Evolutionary conservation across 2,113 vertebrate species (phyloP), one percentile per base, ranked within the genome.

Genomic region (Osmerus eperlanus): DNA sequence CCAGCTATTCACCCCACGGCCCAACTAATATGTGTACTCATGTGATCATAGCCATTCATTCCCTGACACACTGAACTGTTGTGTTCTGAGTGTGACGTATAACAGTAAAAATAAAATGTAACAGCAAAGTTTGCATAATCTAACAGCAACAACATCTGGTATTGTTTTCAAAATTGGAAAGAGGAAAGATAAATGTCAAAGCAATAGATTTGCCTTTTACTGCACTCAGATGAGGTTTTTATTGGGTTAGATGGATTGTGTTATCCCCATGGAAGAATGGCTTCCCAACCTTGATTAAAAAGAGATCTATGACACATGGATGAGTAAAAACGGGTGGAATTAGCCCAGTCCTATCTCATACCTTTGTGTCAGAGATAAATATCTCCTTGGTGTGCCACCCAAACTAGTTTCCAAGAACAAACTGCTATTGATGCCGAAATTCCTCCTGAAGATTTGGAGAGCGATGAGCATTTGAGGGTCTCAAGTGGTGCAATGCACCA

Each of bases 121-220:
- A 21, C 7, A 23, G 81, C 71, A 71, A 72, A 72, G 74, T 73
- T 80, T 74, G 74, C 80, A 78, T 85, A 68, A 76, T 73, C 54
- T 52, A 76, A 54, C 61, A 65, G 56, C 36, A 63, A 23, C 59
- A 47, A 23, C 32, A 47, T 65, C 41, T 21, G 36, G 65, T 70
- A 74, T 75, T 67, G 52, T 75, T 41, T 62, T 64, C 55, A 36
- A 74, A 64, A 65, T 19, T 32, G 61, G 67, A 19, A 62, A 73
- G 61, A 28, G 51, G 58, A 76, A 63, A 65, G 54, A 69, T 75
- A 13, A 75, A 81, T 77, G 74, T 76, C 78, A 83, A 56, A 56
- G 41, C 41, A 25, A 53, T 8, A 67, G 47, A 52, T 29, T 41
- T 59, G 28, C 21, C 54, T 61, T 62, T 29, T 80, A 25, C 25